phyloP scores from a whole-genome alignment of 2,113 vertebrate species.

The Dendropsophus ebraccatus region DNA sequence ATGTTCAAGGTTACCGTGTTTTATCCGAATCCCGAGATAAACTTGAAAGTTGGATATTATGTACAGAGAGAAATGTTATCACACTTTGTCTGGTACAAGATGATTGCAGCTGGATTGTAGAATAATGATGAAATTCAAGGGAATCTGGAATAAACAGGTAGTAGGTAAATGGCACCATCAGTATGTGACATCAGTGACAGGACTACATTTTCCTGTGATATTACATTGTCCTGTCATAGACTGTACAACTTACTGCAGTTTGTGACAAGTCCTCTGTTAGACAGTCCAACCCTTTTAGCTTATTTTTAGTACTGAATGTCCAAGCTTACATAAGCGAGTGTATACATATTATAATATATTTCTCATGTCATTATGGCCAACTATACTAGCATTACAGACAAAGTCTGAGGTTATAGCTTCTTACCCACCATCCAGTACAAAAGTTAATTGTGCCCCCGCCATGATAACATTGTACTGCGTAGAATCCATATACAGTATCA shows the following conservation, averaged over 20 bases:
- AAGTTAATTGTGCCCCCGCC: background rate
- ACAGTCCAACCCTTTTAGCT: background rate
- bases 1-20: background rate
- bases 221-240: background rate
- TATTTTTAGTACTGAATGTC: background rate
- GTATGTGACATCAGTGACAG: background rate
- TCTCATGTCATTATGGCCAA: background rate
- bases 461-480: background rate
- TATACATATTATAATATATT: too few relatives aligned
- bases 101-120: constrained; percentile 1
- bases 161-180: background rate
- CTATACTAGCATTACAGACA: background rate
- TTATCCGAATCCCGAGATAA: background rate
- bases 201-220: background rate
- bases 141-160: constrained; percentile 4
- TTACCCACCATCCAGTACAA: background rate
- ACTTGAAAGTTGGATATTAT: background rate
- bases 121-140: constrained; percentile 18
- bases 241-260: background rate
- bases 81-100: background rate
- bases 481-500: too few relatives aligned
- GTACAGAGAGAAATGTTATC: background rate
- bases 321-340: background rate
- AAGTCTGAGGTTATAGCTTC: background rate
- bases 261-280: background rate